Conservation (phyloP, 2,113 vertebrate genomes). For the Onychorhynchus coronatus region DNA sequence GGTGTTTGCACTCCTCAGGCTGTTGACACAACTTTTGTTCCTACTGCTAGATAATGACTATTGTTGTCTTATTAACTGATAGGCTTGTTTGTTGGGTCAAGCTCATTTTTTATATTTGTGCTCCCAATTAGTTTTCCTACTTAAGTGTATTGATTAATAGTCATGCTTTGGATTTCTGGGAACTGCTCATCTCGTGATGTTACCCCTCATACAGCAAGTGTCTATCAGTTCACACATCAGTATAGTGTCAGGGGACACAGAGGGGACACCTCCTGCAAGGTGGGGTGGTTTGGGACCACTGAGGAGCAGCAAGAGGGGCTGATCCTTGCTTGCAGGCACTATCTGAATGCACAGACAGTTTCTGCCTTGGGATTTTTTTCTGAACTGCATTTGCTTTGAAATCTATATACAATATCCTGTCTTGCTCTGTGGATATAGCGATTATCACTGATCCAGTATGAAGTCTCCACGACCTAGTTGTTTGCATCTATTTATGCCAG, state of each 20-base stretch:
- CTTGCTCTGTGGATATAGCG: background rate
- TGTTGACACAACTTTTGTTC: background rate
- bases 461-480: background rate
- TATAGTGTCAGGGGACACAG: background rate
- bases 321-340: background rate
- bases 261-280: background rate
- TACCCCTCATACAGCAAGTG: fast-evolving
- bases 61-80: background rate
- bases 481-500: constrained; percentile 14
- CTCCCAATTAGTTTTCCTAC: background rate
- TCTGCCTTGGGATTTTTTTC: background rate
- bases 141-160: background rate
- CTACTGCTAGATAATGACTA: background rate
- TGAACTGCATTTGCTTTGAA: constrained; percentile 21
- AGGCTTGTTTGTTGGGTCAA: background rate
- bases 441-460: background rate
- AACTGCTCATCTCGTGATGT: background rate
- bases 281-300: background rate
- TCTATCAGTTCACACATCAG: background rate
- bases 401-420: constrained; percentile 38
- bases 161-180: background rate
- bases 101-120: background rate
- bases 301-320: background rate
- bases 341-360: background rate
- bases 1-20: background rate